Percentiles rank a stretch among this genome's conserved stretches.
phyloP scores from a whole-genome alignment of 2,888 invertebrate species.

The Stramonita haemastoma region DNA sequence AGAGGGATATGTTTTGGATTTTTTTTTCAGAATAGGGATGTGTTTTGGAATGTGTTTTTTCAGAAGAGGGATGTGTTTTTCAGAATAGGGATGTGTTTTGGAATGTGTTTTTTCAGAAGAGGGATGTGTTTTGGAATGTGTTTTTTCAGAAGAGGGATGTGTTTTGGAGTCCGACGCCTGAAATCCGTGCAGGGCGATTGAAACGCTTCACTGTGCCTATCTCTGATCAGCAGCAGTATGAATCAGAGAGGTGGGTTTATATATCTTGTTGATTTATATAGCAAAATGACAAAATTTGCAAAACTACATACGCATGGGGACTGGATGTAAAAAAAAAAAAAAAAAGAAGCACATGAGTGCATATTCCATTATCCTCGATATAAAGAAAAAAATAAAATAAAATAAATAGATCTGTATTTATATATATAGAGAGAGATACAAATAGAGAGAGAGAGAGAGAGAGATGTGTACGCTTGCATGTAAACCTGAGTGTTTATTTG shows the following conservation, averaged over 20 bases:
- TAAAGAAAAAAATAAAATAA: too few species aligned
- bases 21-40: neutral
- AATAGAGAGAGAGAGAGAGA: neutral
- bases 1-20: neutral
- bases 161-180: conserved; percentile 85
- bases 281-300: too few species aligned
- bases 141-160: conserved; percentile 74
- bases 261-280: neutral
- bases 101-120: neutral
- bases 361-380: too few species aligned
- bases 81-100: neutral
- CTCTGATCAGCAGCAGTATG: conserved; percentile 87
- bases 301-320: too few species aligned
- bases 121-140: neutral
- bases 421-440: neutral
- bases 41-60: neutral
- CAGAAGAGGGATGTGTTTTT: neutral
- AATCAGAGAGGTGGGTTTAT: conserved; percentile 85
- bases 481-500: too few species aligned
- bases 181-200: conserved; percentile 85
- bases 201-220: conserved; percentile 87
- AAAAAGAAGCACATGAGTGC: too few species aligned
- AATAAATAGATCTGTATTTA: too few species aligned
- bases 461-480: neutral
- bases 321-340: too few species aligned